A percentile compares a stretch with the other conserved stretches of the same genome.
Evolutionary conservation across 2,113 vertebrate species (phyloP).

Genomic region (Neolamprologus sp.): DNA sequence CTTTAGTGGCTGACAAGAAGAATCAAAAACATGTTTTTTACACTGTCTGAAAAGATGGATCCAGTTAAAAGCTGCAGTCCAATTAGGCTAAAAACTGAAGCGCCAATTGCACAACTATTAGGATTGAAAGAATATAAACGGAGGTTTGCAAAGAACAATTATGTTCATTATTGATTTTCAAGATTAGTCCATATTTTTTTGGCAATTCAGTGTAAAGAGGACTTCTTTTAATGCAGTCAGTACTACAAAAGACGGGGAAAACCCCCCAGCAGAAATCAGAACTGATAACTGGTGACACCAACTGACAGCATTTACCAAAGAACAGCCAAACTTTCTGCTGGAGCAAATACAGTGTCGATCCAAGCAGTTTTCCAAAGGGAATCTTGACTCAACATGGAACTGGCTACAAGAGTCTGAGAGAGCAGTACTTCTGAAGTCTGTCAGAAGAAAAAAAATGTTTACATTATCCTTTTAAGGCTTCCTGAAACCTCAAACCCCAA

Average conservation of each 20-base stretch:
- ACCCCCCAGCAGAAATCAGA: fast-evolving
- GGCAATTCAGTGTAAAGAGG: neutral
- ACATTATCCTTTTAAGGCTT: constrained; percentile 8
- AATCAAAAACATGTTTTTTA: neutral
- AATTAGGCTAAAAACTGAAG: neutral
- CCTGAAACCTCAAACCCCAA: neutral
- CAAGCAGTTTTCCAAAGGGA: neutral
- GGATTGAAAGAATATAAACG: neutral
- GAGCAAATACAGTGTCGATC: neutral
- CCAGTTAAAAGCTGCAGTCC: neutral
- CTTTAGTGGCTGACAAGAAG: neutral
- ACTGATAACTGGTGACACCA: neutral
- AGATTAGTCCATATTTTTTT: neutral
- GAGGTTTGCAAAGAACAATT: neutral
- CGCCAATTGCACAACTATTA: neutral
- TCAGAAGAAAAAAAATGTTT: neutral
- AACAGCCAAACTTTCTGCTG: neutral
- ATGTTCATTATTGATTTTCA: neutral
- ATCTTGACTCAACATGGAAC: neutral
- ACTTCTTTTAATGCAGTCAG: neutral
- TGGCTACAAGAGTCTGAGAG: neutral
- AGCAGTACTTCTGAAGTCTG: neutral
- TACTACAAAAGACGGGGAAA: fast-evolving
- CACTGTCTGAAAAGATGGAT: neutral
- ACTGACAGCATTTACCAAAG: neutral